These are phyloP conservation scores for Coregonus sp. DNA, from an alignment of 2,797 vertebrate species.

Conservation along the genomic window DNA sequence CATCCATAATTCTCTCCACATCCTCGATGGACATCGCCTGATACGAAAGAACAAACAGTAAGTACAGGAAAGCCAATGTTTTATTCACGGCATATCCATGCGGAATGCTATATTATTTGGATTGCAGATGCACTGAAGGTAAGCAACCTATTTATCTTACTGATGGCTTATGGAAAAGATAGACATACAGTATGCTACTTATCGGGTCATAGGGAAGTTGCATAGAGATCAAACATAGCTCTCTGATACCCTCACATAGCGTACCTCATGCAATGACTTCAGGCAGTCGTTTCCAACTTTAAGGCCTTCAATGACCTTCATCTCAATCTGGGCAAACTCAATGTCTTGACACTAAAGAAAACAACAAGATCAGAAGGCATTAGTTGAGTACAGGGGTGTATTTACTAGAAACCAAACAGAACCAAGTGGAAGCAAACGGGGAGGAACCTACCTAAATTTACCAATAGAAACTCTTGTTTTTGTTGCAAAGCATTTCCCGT, in stretches of 20 bases:
- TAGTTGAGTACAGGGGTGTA: background rate
- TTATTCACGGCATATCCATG: background rate
- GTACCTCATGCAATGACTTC: slow-evolving; percentile 86
- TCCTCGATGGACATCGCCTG: slow-evolving; percentile 96
- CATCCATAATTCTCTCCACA: slow-evolving; percentile 92
- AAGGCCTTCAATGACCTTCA: slow-evolving; percentile 91
- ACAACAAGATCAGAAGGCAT: background rate
- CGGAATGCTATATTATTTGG: background rate
- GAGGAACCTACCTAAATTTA: no score
- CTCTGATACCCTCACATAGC: slow-evolving; percentile 52
- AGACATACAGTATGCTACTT: background rate
- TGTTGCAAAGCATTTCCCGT: background rate
- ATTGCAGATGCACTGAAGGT: background rate
- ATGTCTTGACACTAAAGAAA: slow-evolving; percentile 80
- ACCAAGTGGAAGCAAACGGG: background rate
- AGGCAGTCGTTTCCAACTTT: slow-evolving; percentile 93
- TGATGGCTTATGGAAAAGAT: no score
- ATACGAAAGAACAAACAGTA: background rate
- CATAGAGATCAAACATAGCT: background rate
- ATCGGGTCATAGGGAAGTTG: background rate
- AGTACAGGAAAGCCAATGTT: background rate
- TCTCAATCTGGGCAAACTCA: slow-evolving; percentile 93
- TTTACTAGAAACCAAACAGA: background rate
- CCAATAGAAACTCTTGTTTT: no score
- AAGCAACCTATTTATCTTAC: background rate